These are phyloP conservation scores for Nothocercus nigrocapillus DNA, from an alignment of 2,113 vertebrate genomes.

Conservation along the genomic window DNA sequence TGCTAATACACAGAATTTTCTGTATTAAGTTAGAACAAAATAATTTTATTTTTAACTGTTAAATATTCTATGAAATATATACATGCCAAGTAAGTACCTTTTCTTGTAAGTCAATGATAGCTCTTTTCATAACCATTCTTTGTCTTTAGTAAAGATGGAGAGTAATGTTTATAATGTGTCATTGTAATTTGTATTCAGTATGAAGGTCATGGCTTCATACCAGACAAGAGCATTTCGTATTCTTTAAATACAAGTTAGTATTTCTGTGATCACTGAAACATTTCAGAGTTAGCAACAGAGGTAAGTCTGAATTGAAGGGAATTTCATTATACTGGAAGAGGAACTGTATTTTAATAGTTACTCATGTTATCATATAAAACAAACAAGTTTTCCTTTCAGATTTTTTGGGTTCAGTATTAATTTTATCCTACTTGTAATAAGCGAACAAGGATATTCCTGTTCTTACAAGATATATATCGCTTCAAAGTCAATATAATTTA, in stretches of 20 bases:
- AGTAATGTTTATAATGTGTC: neutral
- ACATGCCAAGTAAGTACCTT: neutral
- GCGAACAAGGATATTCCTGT: neutral
- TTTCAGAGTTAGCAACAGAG: neutral
- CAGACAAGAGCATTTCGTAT: neutral
- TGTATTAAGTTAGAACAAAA: neutral
- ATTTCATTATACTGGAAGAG: neutral
- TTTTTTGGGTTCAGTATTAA: neutral
- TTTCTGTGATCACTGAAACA: neutral
- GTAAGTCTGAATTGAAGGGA: neutral
- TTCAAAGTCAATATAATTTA: neutral
- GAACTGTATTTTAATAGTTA: neutral
- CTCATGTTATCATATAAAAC: neutral
- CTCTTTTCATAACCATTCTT: neutral
- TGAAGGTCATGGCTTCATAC: neutral
- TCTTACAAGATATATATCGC: neutral
- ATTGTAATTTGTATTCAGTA: neutral
- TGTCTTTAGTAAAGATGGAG: neutral
- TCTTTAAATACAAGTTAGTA: neutral
- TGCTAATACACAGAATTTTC: neutral
- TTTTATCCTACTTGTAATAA: neutral
- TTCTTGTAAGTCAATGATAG: neutral
- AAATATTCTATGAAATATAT: neutral
- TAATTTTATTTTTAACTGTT: neutral
- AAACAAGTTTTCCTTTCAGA: neutral